Percentiles rank a stretch among this genome's conserved stretches.
phyloP scores from a whole-genome alignment of 2,888 invertebrate genomes.

The Drosophila austrosaltans region DNA sequence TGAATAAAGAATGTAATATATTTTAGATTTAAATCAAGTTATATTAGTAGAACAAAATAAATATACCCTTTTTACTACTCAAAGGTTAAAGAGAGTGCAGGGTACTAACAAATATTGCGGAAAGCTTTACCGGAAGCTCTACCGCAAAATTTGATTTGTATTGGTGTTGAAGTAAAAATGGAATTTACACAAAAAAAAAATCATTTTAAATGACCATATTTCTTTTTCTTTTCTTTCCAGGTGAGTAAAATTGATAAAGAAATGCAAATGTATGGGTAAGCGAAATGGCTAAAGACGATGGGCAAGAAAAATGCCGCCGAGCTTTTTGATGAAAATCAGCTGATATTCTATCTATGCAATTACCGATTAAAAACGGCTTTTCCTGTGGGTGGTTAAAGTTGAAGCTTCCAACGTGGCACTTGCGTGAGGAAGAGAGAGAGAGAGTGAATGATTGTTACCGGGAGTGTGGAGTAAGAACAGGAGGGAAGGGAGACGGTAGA shows the following conservation, averaged over 20 bases:
- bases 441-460: not conserved
- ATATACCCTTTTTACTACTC: not conserved
- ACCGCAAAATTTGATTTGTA: conserved; percentile 10
- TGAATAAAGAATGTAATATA: not conserved
- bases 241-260: conserved; percentile 48
- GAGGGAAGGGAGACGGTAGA: conserved; percentile 23
- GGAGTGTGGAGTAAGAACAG: too few species aligned
- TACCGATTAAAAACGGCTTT: not conserved
- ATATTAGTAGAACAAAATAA: not conserved
- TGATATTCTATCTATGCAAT: not conserved
- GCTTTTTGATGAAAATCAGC: not conserved
- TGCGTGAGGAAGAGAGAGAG: conserved; percentile 2
- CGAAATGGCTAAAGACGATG: not conserved
- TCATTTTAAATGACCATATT: conserved; percentile 1
- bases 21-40: not conserved
- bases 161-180: not conserved
- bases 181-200: not conserved
- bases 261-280: conserved; percentile 46
- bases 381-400: conserved; percentile 12
- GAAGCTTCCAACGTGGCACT: conserved; percentile 65
- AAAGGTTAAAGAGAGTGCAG: not conserved
- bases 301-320: not conserved
- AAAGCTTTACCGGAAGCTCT: conserved; percentile 16
- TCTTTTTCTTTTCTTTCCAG: conserved; percentile 50
- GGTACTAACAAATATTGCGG: not conserved